A percentile compares a stretch with the other conserved stretches of the same genome.
Conservation (phyloP, 2,888 invertebrate genomes). For the Dynastes maya region DNA sequence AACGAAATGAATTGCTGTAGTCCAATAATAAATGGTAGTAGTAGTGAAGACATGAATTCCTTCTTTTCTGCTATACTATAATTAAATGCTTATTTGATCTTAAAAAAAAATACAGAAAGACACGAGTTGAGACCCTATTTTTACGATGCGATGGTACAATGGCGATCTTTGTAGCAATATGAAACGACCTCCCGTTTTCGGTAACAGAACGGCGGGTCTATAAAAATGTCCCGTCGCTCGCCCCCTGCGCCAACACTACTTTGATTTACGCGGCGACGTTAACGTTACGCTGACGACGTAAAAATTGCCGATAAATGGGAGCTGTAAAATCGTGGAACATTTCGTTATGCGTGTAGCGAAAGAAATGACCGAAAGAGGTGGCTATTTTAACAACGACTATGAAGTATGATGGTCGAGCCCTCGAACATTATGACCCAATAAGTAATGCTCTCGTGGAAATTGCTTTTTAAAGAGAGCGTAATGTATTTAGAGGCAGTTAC, state of each 20-base stretch:
- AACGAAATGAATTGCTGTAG: no score
- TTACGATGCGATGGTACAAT: no score
- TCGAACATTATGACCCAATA: conserved; percentile 23
- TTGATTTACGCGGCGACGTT: conserved; percentile 58
- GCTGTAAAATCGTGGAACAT: conserved; percentile 45
- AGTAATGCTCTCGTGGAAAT: conserved; percentile 17
- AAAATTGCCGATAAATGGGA: conserved; percentile 58
- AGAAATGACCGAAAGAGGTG: conserved; percentile 34
- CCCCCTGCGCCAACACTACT: conserved; percentile 45
- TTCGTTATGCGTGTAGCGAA: conserved; percentile 41
- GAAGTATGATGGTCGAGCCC: conserved; percentile 32
- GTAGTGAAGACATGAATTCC: no score
- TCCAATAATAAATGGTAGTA: no score
- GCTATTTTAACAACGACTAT: conserved; percentile 30
- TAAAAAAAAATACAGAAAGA: no score
- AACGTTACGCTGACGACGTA: conserved; percentile 59
- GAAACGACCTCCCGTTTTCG: conserved; percentile 30
- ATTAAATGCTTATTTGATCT: no score
- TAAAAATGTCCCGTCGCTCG: conserved; percentile 29
- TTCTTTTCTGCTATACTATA: no score
- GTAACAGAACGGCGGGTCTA: conserved; percentile 30
- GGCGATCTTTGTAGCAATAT: conserved; percentile 24
- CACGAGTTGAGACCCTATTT: no score
- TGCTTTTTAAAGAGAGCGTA: conserved; percentile 26
- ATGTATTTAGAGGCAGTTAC: conserved; percentile 13